Evolutionary conservation across 2,888 invertebrate species (phyloP).

Genomic region (Choreutis nemorana): DNA sequence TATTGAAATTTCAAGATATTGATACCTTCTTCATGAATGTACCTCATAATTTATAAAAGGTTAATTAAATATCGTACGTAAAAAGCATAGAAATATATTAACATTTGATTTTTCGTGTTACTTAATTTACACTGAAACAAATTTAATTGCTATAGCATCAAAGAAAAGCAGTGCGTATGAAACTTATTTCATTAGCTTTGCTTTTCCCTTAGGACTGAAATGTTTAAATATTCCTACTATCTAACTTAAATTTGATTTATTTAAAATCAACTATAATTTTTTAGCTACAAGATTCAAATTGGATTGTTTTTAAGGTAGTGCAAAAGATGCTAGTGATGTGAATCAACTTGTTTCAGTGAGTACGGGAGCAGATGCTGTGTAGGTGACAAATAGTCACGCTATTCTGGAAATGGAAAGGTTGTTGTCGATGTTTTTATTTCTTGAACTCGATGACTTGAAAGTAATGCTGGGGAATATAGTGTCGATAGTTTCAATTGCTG

Average conservation of each 20-base stretch:
- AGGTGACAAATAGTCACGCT: conserved; percentile 64
- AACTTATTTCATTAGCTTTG: no score
- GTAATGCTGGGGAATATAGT: conserved; percentile 34
- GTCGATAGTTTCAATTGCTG: conserved; percentile 5
- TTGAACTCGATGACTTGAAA: conserved; percentile 54
- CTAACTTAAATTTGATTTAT: no score
- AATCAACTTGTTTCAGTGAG: conserved; percentile 56
- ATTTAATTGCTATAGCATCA: no score
- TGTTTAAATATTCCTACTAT: background rate
- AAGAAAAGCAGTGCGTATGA: no score
- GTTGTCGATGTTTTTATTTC: conserved; percentile 58
- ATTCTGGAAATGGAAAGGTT: conserved; percentile 50
- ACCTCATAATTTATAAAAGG: no score
- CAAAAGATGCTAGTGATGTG: conserved; percentile 45
- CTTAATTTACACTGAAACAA: no score
- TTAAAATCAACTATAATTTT: conserved; percentile 10
- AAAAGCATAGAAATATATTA: no score
- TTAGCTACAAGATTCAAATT: conserved; percentile 15
- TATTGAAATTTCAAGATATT: no score
- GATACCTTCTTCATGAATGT: no score
- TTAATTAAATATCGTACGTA: no score
- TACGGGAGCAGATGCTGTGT: conserved; percentile 62
- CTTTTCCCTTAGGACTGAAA: no score
- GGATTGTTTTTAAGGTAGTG: background rate
- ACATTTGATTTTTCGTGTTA: no score